Evolutionary conservation across 1,140 invertebrate genomes (phyloP).

Genomic region (Samia ricini): DNA sequence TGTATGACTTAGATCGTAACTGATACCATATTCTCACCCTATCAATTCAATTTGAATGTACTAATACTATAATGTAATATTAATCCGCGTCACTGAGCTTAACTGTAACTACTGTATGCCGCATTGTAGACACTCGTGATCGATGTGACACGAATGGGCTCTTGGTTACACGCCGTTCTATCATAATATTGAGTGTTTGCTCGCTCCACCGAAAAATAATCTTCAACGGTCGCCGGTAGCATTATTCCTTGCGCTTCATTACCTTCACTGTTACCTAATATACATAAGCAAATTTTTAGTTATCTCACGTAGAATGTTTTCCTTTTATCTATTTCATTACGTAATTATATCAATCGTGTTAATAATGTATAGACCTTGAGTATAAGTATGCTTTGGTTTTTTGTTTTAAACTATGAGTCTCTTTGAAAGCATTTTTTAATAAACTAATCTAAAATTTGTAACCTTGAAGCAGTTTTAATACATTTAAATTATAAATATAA

Average conservation of each 20-base stretch:
- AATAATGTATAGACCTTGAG: too few species aligned
- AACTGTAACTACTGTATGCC: conserved; percentile 17
- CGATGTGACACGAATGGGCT: conserved; percentile 30
- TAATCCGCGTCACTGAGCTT: conserved; percentile 8
- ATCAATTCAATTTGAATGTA: neutral
- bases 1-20: too few species aligned
- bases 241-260: conserved; percentile 11
- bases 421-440: too few species aligned
- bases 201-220: conserved; percentile 13
- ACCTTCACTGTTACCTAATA: neutral
- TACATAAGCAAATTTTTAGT: neutral
- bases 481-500: too few species aligned
- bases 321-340: neutral
- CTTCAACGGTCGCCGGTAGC: neutral
- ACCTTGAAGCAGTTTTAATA: too few species aligned
- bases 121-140: conserved; percentile 20
- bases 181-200: conserved; percentile 22
- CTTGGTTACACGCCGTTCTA: conserved; percentile 18
- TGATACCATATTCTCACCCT: neutral
- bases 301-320: neutral
- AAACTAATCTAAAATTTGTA: too few species aligned
- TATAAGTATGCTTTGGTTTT: too few species aligned
- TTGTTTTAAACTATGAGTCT: too few species aligned
- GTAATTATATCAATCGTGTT: neutral
- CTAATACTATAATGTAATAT: neutral